Conservation (phyloP, 2,888 invertebrate genomes). For the Pollenia angustigena region DNA sequence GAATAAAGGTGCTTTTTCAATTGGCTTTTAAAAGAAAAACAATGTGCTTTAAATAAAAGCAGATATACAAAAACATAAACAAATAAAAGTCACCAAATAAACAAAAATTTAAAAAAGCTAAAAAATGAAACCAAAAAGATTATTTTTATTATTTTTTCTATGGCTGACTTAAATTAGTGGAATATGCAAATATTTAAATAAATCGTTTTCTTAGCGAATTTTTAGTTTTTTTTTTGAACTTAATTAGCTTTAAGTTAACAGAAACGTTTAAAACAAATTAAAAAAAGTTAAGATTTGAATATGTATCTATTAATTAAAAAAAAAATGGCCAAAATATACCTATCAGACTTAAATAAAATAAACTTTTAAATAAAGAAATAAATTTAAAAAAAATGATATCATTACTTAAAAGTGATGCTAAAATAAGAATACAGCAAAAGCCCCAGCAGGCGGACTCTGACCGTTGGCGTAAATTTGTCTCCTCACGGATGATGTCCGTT, state of each 20-base stretch:
- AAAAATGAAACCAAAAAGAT: constrained; percentile 3
- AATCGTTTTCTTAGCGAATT: background rate
- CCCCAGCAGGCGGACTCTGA: too few species aligned
- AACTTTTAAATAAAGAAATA: background rate
- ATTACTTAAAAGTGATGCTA: constrained; percentile 46
- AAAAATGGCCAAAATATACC: background rate
- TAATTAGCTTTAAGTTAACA: constrained; percentile 27
- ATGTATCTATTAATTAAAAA: constrained; percentile 5
- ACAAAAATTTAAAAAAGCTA: constrained; percentile 7
- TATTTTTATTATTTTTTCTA: background rate
- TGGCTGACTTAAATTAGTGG: background rate
- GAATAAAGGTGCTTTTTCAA: constrained; percentile 18
- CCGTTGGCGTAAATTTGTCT: too few species aligned
- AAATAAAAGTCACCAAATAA: constrained; percentile 56
- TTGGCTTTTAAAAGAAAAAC: constrained; percentile 39
- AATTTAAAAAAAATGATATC: constrained; percentile 44
- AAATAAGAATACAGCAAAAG: background rate
- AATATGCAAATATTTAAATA: constrained; percentile 57
- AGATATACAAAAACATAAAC: constrained; percentile 42
- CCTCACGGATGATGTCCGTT: too few species aligned
- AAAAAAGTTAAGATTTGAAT: constrained; percentile 22
- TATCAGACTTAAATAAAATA: background rate
- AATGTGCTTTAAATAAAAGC: constrained; percentile 56
- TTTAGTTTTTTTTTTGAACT: background rate
- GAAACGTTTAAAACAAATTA: constrained; percentile 10